Evolutionary conservation across 2,888 invertebrate species (phyloP).

Genomic region (Trissoscelio sp.): DNA sequence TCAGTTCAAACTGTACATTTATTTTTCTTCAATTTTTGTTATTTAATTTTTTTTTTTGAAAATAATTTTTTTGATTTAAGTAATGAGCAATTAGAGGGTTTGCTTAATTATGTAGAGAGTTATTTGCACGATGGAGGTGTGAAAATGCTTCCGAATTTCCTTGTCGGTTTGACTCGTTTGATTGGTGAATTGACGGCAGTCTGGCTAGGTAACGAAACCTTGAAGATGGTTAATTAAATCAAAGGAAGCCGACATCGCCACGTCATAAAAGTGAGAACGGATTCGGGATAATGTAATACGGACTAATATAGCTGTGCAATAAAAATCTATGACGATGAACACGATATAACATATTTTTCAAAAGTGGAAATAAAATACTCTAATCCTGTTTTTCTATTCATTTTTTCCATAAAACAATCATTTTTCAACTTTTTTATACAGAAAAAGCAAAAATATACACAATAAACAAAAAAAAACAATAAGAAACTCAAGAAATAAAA

Average conservation of each 20-base stretch:
- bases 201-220: constrained; percentile 68
- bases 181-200: constrained; percentile 67
- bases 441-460: no score
- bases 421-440: no score
- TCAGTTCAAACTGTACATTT: background rate
- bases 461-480: no score
- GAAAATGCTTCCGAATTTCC: constrained; percentile 72
- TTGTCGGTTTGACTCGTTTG: constrained; percentile 66
- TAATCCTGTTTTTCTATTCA: constrained; percentile 17
- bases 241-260: constrained; percentile 82
- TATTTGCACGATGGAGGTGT: constrained; percentile 67
- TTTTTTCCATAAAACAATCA: background rate
- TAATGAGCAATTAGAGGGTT: constrained; percentile 61
- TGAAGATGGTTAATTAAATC: constrained; percentile 81
- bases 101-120: constrained; percentile 37
- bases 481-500: no score
- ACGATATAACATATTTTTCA: constrained; percentile 63
- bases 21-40: no score
- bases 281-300: constrained; percentile 79
- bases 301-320: constrained; percentile 80
- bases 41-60: no score
- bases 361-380: constrained; percentile 61
- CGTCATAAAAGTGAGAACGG: constrained; percentile 81
- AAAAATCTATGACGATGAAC: constrained; percentile 76
- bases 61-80: constrained; percentile 39